Evolutionary conservation across 2,113 vertebrate genomes (phyloP), one percentile per base, ranked within the genome.

Genomic region (Condylura cristata): DNA sequence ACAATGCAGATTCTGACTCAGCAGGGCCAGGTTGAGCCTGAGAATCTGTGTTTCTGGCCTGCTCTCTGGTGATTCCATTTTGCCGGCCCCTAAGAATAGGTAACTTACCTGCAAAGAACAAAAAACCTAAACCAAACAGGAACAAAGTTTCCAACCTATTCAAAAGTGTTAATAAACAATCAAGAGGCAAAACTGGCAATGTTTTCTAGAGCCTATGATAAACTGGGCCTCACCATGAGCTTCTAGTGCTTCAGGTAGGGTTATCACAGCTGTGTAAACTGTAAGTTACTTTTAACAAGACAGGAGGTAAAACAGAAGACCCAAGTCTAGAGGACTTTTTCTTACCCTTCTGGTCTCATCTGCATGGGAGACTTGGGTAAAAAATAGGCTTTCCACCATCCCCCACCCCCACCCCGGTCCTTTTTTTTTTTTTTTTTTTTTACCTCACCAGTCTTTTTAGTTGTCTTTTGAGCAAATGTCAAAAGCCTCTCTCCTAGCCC

Each of bases 271-370:
- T 95, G 63, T 86, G 74, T 46, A 75, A 92, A 97, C 89, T 92
- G 86, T 92, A 92, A 95, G 92, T 95, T 92, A 93, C 79, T 93
- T 93, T 93, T 84, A 95, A 90, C 74, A 95, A 93, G 79, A 90
- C 60, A 80, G 84, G 60, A 93, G 95, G 70, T 71, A 39, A 86
- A 92, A 84, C 63, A 71, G 61, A 81, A 94, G 82, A 51, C 39
- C 60, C 39, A 18, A 26, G 76, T 39, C 46, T 41, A 37, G 48
- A 66, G 37, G 58, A 46, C 16, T 5, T 2, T 61, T 71, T 82
- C 48, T 87, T 78, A 34, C 26, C 83, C 48, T 60, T 65, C 13
- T 51, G 20, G 70, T n/a, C 46, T 46, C 76, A 90, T 78, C 56
- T 86, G 26, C 71, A 58, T 28, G 66, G n/a, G 12, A 10, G 41